Evolutionary conservation across 2,888 invertebrate species (phyloP), one percentile per base, ranked within the genome.

Genomic region (Apotomis betuletana): DNA sequence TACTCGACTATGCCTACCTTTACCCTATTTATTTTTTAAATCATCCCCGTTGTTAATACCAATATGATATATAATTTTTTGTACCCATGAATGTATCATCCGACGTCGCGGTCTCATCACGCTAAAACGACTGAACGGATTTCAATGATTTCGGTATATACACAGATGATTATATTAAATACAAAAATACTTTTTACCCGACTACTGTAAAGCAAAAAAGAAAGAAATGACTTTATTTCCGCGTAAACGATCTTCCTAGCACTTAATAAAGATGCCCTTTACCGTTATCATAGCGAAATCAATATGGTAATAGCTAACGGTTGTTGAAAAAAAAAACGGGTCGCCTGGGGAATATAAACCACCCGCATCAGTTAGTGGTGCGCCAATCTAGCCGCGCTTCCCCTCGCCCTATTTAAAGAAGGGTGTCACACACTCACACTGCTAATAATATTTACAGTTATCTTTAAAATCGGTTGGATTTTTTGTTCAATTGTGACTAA

Each of bases 291-390:
- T 74, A 77, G 81, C 80, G 79, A 85, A 87, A 90, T 90, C 90
- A 87, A 87, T 90, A 90, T 89, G 85, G 78, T 87, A 89, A 88
- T 90, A 81, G 79, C 78, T 82, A 87, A 88, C 88, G 85, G 88
- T 82, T 84, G 82, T 75, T 76, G 74, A 76, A 82, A 80, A 82
- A 82, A 82, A 83, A 83, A 76, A 70, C 73, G 64, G 54, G 80
- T 79, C 79, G 77, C 68, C 69, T 36, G 61, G 75, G 74, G 80
- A 78, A 78, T 79, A 81, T 78, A 83, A 84, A 85, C 85, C 84
- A 85, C 92, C 91, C 91, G 92, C 92, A 92, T 92, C 78, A 79
- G 78, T 88, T 89, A 88, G 88, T 84, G 86, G 88, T 85, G 83
- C 85, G 91, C 91, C 90, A 91, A 90, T 90, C 86, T 89, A 87